phyloP scores from a whole-genome alignment of 2,797 vertebrate genomes.

The Huso huso region DNA sequence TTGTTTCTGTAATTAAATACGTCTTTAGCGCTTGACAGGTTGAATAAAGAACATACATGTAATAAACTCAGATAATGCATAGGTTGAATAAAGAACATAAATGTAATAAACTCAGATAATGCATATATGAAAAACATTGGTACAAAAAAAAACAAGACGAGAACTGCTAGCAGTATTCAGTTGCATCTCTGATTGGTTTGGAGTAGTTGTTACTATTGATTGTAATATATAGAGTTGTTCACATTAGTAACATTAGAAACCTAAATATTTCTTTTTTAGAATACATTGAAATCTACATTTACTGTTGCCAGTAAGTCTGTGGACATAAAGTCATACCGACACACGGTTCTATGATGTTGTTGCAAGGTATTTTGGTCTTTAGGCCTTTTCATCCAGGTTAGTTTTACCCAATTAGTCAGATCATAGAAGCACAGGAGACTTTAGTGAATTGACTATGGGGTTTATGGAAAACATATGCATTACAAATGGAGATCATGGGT shows the following conservation, averaged over 20 bases:
- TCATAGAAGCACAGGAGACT: constrained; percentile 38
- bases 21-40: not conserved
- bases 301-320: too few relatives aligned
- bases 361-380: constrained; percentile 58
- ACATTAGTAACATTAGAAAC: too few relatives aligned
- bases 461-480: constrained; percentile 62
- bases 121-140: too few relatives aligned
- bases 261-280: too few relatives aligned
- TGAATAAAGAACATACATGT: not conserved
- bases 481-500: constrained; percentile 55
- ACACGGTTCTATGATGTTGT: constrained; percentile 49
- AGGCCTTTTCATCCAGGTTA: constrained; percentile 66
- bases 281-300: too few relatives aligned
- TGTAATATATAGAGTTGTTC: too few relatives aligned
- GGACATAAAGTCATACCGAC: constrained; percentile 20
- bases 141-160: too few relatives aligned
- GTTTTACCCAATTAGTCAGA: constrained; percentile 53
- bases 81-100: not conserved
- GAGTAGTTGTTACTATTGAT: too few relatives aligned
- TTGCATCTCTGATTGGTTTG: too few relatives aligned
- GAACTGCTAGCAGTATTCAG: too few relatives aligned
- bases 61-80: not conserved
- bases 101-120: not conserved
- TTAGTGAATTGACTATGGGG: constrained; percentile 44
- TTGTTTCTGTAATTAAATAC: not conserved